Evolutionary conservation across 2,888 invertebrate species (phyloP), one percentile per base, ranked within the genome.

Genomic region (Stenotaenia linearis): DNA sequence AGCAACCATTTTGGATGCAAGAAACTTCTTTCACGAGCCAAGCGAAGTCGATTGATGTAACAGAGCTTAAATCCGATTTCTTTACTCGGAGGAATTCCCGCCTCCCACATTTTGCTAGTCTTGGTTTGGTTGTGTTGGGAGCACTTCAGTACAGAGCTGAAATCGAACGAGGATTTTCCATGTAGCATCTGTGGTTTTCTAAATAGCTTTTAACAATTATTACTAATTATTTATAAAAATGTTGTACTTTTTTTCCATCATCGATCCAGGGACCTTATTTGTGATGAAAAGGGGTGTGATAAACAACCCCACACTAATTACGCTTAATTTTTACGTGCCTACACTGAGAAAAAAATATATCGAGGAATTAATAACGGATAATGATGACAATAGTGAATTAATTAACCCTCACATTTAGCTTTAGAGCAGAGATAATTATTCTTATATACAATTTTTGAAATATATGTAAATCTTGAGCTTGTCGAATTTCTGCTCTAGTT

Each of bases 1-100:
- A 83, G 94, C 95, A 45, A 89, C 90, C 80, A 91, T 93, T 83
- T 89, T 97, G 82, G 95, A 96, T 88, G 95, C 94, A 82, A 90
- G 93, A 84, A 89, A 90, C 81, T 90, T 91, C 84, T 92, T 92
- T 85, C 88, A 90, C 83, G 91, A 91, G 78, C 84, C 85, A 0
- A 87, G 83, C 25, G 84, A 85, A 81, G 82, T 81, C 1, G 82
- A 83, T 77, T 83, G 83, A 82, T 78, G 78, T 50, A 75, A 61
- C 61, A 32, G 69, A 69, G 45, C 32, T 79, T 45, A 30, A 79
- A n/a, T 12, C n/a, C 25, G 23, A 28, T 10, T 6, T 18, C 5
- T 28, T 69, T 69, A 69, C 25, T 69, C n/a, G 28, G 40, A 77
- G 40, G 76, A 18, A 21, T 25, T 9, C 9, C 77, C 1, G 21